Base-by-base conservation (phyloP, 1,140 invertebrate species). In the Heliconius hermathena region DNA sequence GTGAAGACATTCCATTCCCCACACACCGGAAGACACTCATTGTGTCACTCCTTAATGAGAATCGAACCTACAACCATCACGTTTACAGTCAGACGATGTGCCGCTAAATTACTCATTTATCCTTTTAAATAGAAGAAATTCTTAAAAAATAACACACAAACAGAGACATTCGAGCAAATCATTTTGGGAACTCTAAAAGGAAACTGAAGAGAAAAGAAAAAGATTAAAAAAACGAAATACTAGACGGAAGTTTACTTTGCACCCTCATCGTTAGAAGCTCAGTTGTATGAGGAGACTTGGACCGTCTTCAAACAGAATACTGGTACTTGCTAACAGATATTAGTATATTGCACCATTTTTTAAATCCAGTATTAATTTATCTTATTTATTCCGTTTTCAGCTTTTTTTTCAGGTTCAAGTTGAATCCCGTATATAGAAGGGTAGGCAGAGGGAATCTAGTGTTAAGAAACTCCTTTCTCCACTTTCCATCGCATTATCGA, bases 101-200 rank as follows among this genome's bases (percentile, higher is more conserved):
- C 41, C 41, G 41, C 41, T 46, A 16, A 57, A 57, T 57, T 11
- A 22, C 20, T 57, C 8, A 57, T 22, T n/a, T 57, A n/a, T 66
- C 9, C 22, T 0, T 66, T 66, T 26, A 26, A 66, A 66, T 66
- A 16, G 11, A 66, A 66, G n/a, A 22, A 66, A 66, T 3, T 9
- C 60, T 66, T 26, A 8, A 26, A 66, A 66, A 66, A 66, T 16
- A 66, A 29, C 60, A 66, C 60, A 66, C 9, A 26, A 9, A n/a
- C 52, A 46, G 41, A 46, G 49, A 66, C 60, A 66, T 66, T 66
- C 60, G 60, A 26, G 60, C 60, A 66, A 66, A 66, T 66, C 60
- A 66, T 66, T 66, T 66, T 66, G 60, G 60, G n/a, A 66, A 66
- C 60, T 26, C 26, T 66, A 66, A 66, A 66, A 66, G 22, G 60